phyloP scores from a whole-genome alignment of 2,113 vertebrate species.

The Melanotaenia duboulayi region DNA sequence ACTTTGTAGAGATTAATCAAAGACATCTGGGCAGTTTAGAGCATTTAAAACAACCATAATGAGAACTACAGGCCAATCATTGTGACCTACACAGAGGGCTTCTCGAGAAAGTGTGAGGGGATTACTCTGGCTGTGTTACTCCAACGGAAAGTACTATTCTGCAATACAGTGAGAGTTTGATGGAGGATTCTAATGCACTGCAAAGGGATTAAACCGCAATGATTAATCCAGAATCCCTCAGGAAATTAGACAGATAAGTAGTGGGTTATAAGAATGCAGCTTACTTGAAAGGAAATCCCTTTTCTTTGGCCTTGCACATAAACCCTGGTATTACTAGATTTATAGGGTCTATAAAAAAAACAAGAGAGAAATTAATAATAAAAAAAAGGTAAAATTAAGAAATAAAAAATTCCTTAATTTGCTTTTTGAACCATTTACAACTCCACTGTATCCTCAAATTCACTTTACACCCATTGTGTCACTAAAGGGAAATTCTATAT shows the following conservation, averaged over 20 bases:
- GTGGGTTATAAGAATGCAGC: conserved; percentile 78
- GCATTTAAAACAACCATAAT: conserved; percentile 70
- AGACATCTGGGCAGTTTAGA: conserved; percentile 66
- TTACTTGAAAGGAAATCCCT: conserved; percentile 81
- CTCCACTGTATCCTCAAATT: conserved; percentile 48
- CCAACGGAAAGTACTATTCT: conserved; percentile 67
- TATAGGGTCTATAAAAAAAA: conserved; percentile 49
- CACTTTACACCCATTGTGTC: conserved; percentile 45
- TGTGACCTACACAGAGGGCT: conserved; percentile 71
- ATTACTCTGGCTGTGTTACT: conserved; percentile 72
- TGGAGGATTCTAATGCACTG: conserved; percentile 74
- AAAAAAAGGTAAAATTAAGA: conserved; percentile 36
- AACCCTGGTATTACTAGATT: conserved; percentile 75
- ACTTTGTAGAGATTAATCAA: conserved; percentile 75
- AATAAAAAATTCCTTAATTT: conserved; percentile 63
- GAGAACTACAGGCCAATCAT: conserved; percentile 70
- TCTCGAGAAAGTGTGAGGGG: conserved; percentile 64
- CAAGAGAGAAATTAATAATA: not conserved
- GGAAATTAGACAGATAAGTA: conserved; percentile 83
- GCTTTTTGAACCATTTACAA: conserved; percentile 59
- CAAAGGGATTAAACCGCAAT: conserved; percentile 80
- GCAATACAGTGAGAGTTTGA: conserved; percentile 74
- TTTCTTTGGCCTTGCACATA: conserved; percentile 74
- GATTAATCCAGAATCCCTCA: conserved; percentile 81
- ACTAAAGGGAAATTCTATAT: conserved; percentile 24